Evolutionary conservation across 1,140 invertebrate species (phyloP).

Genomic region (Trichonephila clavipes): DNA sequence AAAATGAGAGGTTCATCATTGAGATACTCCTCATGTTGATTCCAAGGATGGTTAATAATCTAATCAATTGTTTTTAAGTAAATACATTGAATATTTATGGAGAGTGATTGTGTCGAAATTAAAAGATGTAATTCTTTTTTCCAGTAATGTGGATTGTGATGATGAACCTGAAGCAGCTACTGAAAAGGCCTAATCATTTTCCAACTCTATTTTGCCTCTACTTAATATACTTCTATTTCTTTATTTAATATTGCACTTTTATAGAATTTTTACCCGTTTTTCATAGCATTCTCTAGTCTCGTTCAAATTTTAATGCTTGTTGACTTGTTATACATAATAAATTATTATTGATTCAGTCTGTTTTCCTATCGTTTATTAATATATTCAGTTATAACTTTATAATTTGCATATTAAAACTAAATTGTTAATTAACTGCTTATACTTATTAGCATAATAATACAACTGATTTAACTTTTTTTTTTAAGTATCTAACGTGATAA

Average conservation of each 20-base stretch:
- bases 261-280: conserved; percentile 25
- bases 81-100: too few species aligned
- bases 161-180: neutral
- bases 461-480: too few species aligned
- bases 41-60: too few species aligned
- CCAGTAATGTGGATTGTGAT: neutral
- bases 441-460: too few species aligned
- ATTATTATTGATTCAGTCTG: neutral
- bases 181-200: neutral
- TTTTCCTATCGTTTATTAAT: neutral
- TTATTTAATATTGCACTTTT: conserved; percentile 29
- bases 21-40: too few species aligned
- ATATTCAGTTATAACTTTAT: too few species aligned
- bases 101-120: too few species aligned
- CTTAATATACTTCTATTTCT: neutral
- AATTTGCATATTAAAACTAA: too few species aligned
- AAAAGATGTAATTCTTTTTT: neutral
- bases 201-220: neutral
- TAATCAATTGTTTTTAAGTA: too few species aligned
- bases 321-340: conserved; percentile 7
- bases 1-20: too few species aligned
- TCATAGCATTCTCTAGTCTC: conserved; percentile 42
- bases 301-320: conserved; percentile 40
- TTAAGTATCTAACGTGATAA: too few species aligned
- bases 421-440: too few species aligned